phyloP scores from a whole-genome alignment of 1,140 invertebrate species.

The Hylyphantes graminicola region DNA sequence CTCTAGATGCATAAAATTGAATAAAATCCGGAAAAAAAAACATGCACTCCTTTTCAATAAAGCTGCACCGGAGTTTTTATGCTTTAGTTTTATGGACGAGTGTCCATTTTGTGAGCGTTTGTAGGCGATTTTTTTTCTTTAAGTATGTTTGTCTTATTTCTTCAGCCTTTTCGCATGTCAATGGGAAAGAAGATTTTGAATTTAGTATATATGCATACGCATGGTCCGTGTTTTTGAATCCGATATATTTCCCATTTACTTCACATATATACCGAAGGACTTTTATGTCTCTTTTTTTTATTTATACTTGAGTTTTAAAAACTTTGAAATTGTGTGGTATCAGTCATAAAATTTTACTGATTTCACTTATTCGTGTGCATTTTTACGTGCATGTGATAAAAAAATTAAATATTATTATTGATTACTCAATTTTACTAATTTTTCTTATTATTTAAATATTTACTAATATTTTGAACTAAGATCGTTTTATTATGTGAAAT shows the following conservation, averaged over 20 bases:
- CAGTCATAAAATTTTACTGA: too few relatives aligned
- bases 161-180: background rate
- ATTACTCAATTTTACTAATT: too few relatives aligned
- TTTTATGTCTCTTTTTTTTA: too few relatives aligned
- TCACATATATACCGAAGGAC: too few relatives aligned
- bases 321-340: too few relatives aligned
- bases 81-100: slow-evolving; percentile 39
- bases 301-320: too few relatives aligned
- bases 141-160: slow-evolving; percentile 2
- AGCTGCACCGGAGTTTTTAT: slow-evolving; percentile 40
- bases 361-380: too few relatives aligned
- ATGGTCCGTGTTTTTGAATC: slow-evolving; percentile 36
- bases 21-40: slow-evolving; percentile 29
- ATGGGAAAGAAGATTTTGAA: slow-evolving; percentile 11
- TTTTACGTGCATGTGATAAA: too few relatives aligned
- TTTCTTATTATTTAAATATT: too few relatives aligned
- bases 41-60: slow-evolving; percentile 54
- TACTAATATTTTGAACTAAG: too few relatives aligned
- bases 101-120: slow-evolving; percentile 47
- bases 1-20: slow-evolving; percentile 41
- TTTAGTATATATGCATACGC: slow-evolving; percentile 18
- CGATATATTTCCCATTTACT: background rate
- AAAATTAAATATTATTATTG: too few relatives aligned
- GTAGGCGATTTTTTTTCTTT: slow-evolving; percentile 24
- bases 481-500: too few relatives aligned